Base-by-base conservation (phyloP, 2,888 invertebrate species). In the Andrena bucephala region DNA sequence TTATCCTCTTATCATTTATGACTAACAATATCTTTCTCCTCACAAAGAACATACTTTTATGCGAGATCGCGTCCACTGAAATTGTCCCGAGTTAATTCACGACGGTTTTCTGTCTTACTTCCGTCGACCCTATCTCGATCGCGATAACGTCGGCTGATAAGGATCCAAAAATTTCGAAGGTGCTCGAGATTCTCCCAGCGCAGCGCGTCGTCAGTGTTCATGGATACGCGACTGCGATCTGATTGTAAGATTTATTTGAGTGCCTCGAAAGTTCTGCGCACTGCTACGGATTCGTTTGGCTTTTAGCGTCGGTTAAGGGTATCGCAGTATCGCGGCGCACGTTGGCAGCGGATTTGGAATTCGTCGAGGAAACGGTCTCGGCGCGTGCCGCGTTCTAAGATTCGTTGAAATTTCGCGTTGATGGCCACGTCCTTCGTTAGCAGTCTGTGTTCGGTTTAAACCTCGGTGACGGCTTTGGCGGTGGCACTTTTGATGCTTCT, bases 401-500 rank as follows among this genome's bases (percentile, higher is more conserved):
- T 42, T 54, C n/a, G 13, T 24, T 20, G 7, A 72, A 27, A 50
- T 60, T 7, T 60, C 6, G 20, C 27, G 50, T 48, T 7, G 29
- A 48, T 42, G 72, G 42, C 5, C 3, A 13, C 54, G 75, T 71
- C 66, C 57, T 68, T 60, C 66, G 29, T 63, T 60, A 42, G 10
- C 60, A 67, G 74, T 48, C 63, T 71, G 33, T 24, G 33, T 16
- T 27, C 66, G 29, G 52, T 33, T 77, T 50, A 87, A 91, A 88
- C 85, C 81, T 81, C 67, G 83, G 89, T 89, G 90, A 60, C 90
- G 85, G 76, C 71, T 65, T 79, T 67, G 31, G 78, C 79, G 62
- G 60, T 50, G 62, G 81, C 90, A 91, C 89, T 92, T 91, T 71
- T 90, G 72, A 33, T 86, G 91, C 91, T 92, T 92, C 92, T 63